A percentile compares a stretch with the other conserved stretches of the same genome.
These are phyloP conservation scores for Eulithis prunata DNA, from an alignment of 2,888 invertebrate species.

Conservation along the genomic window DNA sequence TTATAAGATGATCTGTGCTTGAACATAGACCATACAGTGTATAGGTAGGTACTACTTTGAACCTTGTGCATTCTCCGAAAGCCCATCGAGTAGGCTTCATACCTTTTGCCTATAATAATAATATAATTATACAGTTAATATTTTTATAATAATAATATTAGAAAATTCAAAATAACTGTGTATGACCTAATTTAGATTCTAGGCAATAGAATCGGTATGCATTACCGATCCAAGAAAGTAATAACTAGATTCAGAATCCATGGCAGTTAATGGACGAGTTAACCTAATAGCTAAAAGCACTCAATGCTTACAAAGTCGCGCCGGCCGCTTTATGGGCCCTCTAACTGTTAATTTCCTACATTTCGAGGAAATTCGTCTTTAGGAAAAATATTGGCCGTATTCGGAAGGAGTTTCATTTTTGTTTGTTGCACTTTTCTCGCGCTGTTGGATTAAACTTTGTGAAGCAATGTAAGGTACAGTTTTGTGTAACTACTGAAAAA, in stretches of 20 bases:
- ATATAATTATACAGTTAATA: too few species aligned
- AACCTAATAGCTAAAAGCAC: constrained; percentile 83
- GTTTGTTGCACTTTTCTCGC: constrained; percentile 55
- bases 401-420: constrained; percentile 57
- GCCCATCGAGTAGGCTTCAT: too few species aligned
- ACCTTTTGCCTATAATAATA: too few species aligned
- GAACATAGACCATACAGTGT: too few species aligned
- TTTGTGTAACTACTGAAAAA: too few species aligned
- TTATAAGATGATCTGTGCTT: too few species aligned
- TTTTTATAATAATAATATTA: too few species aligned
- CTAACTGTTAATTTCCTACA: constrained; percentile 81
- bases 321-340: constrained; percentile 75
- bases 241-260: constrained; percentile 68
- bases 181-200: not conserved
- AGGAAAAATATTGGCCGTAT: constrained; percentile 69
- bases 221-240: constrained; percentile 64
- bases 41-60: too few species aligned
- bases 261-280: constrained; percentile 78
- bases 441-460: constrained; percentile 43
- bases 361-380: constrained; percentile 73
- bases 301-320: constrained; percentile 82
- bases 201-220: constrained; percentile 40
- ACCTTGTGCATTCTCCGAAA: too few species aligned
- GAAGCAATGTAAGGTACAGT: too few species aligned
- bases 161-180: too few species aligned